These are phyloP conservation scores for Hypanus sabinus DNA, from an alignment of 2,113 vertebrate genomes.

Conservation along the genomic window DNA sequence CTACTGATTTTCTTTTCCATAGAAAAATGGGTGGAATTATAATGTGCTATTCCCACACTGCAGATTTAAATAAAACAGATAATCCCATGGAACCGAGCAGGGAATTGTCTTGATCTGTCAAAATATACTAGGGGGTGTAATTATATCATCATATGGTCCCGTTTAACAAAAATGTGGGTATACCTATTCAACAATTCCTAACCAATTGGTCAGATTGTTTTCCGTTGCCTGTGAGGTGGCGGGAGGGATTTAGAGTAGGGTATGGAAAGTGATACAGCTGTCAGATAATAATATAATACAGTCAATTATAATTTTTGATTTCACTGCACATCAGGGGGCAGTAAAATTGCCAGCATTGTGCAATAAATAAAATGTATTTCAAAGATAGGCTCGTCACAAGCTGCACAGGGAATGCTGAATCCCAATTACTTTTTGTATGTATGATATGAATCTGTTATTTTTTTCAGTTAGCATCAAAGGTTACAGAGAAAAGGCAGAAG, in stretches of 20 bases:
- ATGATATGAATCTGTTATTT: neutral
- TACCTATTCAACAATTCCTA: neutral
- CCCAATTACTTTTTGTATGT: neutral
- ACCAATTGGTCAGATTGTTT: neutral
- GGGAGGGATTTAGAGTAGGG: neutral
- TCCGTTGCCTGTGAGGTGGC: neutral
- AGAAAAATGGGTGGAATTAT: neutral
- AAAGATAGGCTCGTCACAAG: neutral
- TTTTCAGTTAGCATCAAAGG: too few relatives aligned
- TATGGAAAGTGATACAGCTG: neutral
- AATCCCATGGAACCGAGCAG: neutral
- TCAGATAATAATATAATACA: neutral
- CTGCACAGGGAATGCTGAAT: neutral
- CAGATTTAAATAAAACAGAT: neutral
- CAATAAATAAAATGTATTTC: neutral
- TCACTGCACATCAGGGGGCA: conserved; percentile 19
- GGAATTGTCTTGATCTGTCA: neutral
- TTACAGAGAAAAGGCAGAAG: too few relatives aligned
- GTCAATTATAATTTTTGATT: conserved; percentile 34
- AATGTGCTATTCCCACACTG: neutral
- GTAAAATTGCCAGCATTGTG: neutral
- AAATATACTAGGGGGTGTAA: neutral
- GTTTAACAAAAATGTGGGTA: neutral
- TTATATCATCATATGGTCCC: neutral
- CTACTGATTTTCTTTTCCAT: neutral